Base-by-base conservation (phyloP, 2,888 invertebrate genomes). In the Meteorus colon region DNA sequence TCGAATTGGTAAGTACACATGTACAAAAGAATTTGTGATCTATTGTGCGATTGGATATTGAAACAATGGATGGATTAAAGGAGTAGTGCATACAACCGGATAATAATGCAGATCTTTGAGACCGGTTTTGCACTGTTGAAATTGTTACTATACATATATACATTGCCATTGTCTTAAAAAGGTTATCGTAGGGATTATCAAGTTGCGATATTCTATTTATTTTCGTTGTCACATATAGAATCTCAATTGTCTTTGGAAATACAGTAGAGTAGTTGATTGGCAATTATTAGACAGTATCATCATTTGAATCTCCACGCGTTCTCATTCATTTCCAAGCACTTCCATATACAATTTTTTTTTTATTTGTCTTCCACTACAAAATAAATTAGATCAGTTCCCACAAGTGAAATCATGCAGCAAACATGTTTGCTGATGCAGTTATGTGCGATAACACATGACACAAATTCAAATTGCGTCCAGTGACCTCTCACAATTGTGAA, bases 1-100 rank as follows among this genome's bases (percentile, higher is more conserved):
- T 45, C 80, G 77, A 79, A 73, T 81, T 77, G 81, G 84, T 84
- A 76, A 82, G 83, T 81, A 62, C 41, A 41, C 12, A 12, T 41
- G 12, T 41, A 41, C 10, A 27, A 10, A 48, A 70, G 41, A 70
- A 70, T 62, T 70, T 55, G 34, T 69, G 60, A 70, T 70, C 60
- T 70, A 24, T 70, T 27, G 55, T 48, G 27, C 45, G 34, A 41
- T 62, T 45, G 62, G 31, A 63, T 72, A 51, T 55, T n/a, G 31
- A 48, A 72, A 72, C 72, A 72, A 72, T 72, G 31, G 63, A 1
- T 19, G 24, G 48, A 72, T 72, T 72, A 34, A 72, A 72, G 63
- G 62, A 72, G 72, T 48, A 48, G 48, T 48, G 48, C 16, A 19
- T 19, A 62, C 29, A 72, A 48, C 72, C 72, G 72, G 72, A 72